Evolutionary conservation across 2,888 invertebrate genomes (phyloP), one percentile per base, ranked within the genome.

Genomic region (Drosophila crucigera): DNA sequence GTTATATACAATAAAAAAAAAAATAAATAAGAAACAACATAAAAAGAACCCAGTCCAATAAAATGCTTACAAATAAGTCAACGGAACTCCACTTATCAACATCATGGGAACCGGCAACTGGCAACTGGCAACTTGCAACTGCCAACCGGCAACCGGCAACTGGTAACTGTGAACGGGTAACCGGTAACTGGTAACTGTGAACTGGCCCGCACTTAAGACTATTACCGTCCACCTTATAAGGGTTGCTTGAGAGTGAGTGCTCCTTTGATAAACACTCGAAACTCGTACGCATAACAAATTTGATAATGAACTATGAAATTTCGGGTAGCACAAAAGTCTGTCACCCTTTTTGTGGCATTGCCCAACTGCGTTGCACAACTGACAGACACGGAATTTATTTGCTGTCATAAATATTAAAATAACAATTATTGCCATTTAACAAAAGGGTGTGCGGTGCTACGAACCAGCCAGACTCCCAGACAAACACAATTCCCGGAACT

Each of bases 261-360:
- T 64, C 30, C 49, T 55, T 58, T 19, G 47, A 61, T 54, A 43
- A 73, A 61, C 82, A 80, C 86, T 84, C 69, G 66, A 79, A 68
- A 74, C 47, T 47, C 88, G 85, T 84, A 84, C 84, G 92, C 92
- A 91, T 91, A 92, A 92, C 91, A 92, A 92, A 91, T 92, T 91
- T 84, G 92, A 92, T 90, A 92, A 91, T 84, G 81, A 85, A 82
- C 84, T 86, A 91, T 86, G 79, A 91, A 86, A 91, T 87, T 83
- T 79, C 5, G 54, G 49, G 56, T 68, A 68, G 58, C 55, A 39
- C 10, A 10, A n/a, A 35, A 63, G 68, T 30, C 28, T 11, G 28
- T 43, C 69, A 68, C 86, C 68, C 67, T 66, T 43, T 54, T 16
- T 37, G 11, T 58, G 60, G 65, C 59, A 68, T 50, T 62, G 35